phyloP scores from a whole-genome alignment of 92 coral and sea anemone species.

The Micromussa lordhowensis region DNA sequence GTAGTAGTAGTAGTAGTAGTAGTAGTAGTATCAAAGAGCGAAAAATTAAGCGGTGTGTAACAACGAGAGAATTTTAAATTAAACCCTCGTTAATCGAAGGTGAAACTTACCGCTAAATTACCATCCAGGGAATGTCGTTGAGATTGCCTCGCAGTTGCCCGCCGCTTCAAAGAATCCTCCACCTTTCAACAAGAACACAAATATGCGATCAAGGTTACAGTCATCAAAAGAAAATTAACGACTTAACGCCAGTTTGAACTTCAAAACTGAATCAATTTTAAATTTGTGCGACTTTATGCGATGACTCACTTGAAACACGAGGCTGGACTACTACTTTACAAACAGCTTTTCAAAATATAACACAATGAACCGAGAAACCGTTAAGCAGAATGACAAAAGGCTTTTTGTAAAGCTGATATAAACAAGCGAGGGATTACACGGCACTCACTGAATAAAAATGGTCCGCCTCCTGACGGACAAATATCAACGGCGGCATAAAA shows the following conservation, averaged over 20 bases:
- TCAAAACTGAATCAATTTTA: background rate
- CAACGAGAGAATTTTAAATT: background rate
- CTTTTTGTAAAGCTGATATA: background rate
- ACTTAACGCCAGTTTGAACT: background rate
- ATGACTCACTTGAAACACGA: background rate
- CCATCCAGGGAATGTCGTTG: constrained; percentile 87
- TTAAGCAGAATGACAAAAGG: constrained; percentile 21
- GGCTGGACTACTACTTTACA: background rate
- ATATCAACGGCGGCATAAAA: background rate
- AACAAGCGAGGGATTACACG: background rate
- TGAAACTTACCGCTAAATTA: constrained; percentile 89
- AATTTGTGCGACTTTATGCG: background rate
- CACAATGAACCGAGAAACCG: background rate
- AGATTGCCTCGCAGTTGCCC: constrained; percentile 63
- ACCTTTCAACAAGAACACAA: constrained; percentile 69
- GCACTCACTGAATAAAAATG: background rate
- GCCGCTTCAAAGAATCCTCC: constrained; percentile 78
- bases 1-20: too few species aligned
- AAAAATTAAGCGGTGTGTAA: background rate
- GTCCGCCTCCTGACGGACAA: background rate
- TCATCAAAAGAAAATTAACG: background rate
- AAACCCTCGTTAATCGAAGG: background rate
- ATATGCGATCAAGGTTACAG: background rate
- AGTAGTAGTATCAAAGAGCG: too few species aligned
- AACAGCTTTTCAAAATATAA: background rate